These are phyloP conservation scores for Nettapus auritus DNA, from an alignment of 2,113 vertebrate species.

Conservation along the genomic window DNA sequence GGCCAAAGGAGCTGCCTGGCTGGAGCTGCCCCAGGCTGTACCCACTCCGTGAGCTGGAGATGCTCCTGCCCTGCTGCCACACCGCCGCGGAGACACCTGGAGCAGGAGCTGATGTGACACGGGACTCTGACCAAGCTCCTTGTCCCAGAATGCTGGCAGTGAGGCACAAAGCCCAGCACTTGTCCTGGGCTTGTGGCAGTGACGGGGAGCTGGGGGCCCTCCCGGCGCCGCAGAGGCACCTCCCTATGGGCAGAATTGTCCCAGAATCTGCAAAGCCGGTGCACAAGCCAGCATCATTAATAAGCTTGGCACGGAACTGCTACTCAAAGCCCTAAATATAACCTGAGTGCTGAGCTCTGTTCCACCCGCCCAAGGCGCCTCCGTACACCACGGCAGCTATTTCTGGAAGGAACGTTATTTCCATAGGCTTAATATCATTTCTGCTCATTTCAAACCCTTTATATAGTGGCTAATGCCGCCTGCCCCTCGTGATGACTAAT, in stretches of 20 bases:
- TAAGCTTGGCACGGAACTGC: conserved; percentile 44
- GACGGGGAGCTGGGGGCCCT: not conserved
- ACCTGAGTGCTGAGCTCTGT: conserved; percentile 44
- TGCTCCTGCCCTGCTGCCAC: not conserved
- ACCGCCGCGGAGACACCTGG: not conserved
- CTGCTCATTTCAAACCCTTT: conserved; percentile 62
- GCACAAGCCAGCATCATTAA: conserved; percentile 57
- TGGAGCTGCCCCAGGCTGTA: not conserved
- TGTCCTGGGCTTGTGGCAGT: not conserved
- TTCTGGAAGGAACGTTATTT: conserved; percentile 70
- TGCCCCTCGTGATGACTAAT: conserved; percentile 43
- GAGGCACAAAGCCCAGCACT: not conserved
- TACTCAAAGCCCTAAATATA: conserved; percentile 72
- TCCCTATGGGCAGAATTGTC: not conserved
- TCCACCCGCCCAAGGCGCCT: conserved; percentile 24
- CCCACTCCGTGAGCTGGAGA: not conserved
- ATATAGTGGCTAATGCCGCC: not conserved
- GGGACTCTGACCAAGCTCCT: not conserved
- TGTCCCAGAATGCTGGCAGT: rapidly evolving
- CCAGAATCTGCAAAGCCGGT: conserved; percentile 43
- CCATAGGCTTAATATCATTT: conserved; percentile 55
- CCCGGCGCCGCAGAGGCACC: not conserved
- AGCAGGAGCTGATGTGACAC: not conserved
- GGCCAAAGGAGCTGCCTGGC: not conserved
- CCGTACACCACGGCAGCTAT: conserved; percentile 49